Base-by-base conservation (phyloP, 2,888 invertebrate genomes). In the Muscina levida region DNA sequence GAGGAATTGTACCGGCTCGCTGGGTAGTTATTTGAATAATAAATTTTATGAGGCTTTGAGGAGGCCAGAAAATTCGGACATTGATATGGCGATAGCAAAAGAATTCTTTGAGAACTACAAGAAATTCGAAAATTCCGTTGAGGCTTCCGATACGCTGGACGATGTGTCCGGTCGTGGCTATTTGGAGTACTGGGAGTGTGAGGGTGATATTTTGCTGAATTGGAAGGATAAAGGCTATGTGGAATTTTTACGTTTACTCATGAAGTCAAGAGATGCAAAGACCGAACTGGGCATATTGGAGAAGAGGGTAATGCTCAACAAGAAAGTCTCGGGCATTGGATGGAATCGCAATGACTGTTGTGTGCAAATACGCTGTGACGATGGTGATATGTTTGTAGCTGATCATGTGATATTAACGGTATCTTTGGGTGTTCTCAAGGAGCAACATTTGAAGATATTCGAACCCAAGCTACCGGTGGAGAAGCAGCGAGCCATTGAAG, bases 151-250 rank as follows among this genome's bases (percentile, higher is more conserved):
- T 90, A 88, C 92, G 84, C 91, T 96, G 93, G 91, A 92, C 90
- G 91, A 94, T 66, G 93, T 95, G 37, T 95, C 96, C 0, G 92
- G 94, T 0, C 91, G 91, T 78, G 94, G 94, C 0, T 91, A 94
- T 62, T 89, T 92, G 0, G 93, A 94, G 82, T 94, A 93, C 85
- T 92, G 93, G 92, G 91, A 91, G 1, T 95, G 95, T 86, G 93
- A 94, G 24, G 97, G 97, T 2, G 93, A 96, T 87, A 91, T 91
- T 51, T 88, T 94, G 84, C 89, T 95, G 0, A 93, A 94, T 86
- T 97, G 96, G 96, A 95, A 94, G 85, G 92, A 93, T 72, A 93
- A 92, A 80, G 96, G 96, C 0, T 96, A 93, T 86, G 91, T 92
- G 83, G 94, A 92, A 42, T 90, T 96, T 80, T 89, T 97, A 68